Conservation (phyloP, 2,888 invertebrate species). For the Thecocarcelia acutangulata region DNA sequence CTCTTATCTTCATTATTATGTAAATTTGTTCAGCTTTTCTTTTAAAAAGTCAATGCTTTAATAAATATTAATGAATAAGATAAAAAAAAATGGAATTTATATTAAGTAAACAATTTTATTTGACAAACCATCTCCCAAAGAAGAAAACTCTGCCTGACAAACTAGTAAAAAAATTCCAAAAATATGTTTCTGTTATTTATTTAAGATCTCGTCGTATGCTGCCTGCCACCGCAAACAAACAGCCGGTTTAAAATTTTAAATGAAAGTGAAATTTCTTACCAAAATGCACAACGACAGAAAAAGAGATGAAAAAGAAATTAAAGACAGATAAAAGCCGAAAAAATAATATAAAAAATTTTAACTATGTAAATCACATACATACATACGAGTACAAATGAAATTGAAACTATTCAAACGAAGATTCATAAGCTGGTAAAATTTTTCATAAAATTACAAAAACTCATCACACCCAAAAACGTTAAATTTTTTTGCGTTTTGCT, state of each 20-base stretch:
- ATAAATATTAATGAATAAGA: no score
- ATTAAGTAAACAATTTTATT: not conserved
- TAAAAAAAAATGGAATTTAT: no score
- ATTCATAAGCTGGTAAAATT: no score
- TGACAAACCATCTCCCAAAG: not conserved
- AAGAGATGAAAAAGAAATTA: not conserved
- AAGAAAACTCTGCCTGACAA: not conserved
- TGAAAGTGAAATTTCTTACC: constrained; percentile 59
- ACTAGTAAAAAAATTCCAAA: constrained; percentile 34
- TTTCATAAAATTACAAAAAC: no score
- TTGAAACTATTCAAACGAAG: not conserved
- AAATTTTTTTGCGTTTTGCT: not conserved
- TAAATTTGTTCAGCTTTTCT: no score
- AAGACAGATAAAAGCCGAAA: not conserved
- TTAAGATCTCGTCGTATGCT: no score
- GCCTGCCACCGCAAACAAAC: constrained; percentile 4
- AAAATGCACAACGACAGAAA: not conserved
- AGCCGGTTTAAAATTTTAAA: constrained; percentile 33
- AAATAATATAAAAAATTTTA: not conserved
- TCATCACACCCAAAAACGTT: constrained; percentile 1
- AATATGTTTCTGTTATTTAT: not conserved
- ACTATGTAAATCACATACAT: constrained; percentile 42
- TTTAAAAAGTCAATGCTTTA: no score
- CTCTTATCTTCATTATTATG: no score
- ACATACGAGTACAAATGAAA: no score